Conservation (phyloP, 2,797 vertebrate genomes). For the Remorina albescens region DNA sequence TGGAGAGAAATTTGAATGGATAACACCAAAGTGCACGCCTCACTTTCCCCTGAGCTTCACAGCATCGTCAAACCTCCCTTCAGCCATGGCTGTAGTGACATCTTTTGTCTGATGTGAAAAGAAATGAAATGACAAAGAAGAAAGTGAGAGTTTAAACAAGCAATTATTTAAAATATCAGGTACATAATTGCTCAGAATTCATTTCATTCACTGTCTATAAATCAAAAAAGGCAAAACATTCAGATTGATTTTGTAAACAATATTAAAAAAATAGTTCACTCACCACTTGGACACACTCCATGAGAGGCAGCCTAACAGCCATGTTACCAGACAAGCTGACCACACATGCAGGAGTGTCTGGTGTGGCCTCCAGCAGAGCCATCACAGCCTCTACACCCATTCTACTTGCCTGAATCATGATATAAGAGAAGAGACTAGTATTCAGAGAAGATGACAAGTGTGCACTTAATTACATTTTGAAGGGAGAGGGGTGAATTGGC, state of each 20-base stretch:
- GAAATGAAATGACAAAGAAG: slow-evolving; percentile 3
- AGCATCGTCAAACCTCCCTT: slow-evolving; percentile 89
- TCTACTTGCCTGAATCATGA: slow-evolving; percentile 87
- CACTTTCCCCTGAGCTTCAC: slow-evolving; percentile 94
- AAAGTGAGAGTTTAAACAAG: not conserved
- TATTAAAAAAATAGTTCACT: slow-evolving; percentile 59
- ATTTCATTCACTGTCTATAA: not conserved
- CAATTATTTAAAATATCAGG: not conserved
- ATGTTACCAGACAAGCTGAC: slow-evolving; percentile 95
- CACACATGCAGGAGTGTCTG: slow-evolving; percentile 95
- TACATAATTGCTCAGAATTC: not conserved
- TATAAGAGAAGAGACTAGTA: not conserved
- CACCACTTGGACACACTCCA: slow-evolving; percentile 96
- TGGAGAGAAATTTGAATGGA: not conserved
- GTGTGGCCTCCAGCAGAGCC: slow-evolving; percentile 92
- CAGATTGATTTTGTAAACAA: not conserved
- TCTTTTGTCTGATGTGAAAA: slow-evolving; percentile 90
- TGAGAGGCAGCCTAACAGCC: slow-evolving; percentile 91
- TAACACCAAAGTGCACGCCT: slow-evolving; percentile 57
- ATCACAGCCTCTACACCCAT: slow-evolving; percentile 96
- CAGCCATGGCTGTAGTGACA: slow-evolving; percentile 92
- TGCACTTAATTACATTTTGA: no score
- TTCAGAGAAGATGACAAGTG: not conserved
- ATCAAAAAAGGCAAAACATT: no score
- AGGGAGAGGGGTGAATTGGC: no score